These are phyloP conservation scores for Dicrostonyx torquatus DNA, from an alignment of 2,797 vertebrate genomes.

Conservation along the genomic window DNA sequence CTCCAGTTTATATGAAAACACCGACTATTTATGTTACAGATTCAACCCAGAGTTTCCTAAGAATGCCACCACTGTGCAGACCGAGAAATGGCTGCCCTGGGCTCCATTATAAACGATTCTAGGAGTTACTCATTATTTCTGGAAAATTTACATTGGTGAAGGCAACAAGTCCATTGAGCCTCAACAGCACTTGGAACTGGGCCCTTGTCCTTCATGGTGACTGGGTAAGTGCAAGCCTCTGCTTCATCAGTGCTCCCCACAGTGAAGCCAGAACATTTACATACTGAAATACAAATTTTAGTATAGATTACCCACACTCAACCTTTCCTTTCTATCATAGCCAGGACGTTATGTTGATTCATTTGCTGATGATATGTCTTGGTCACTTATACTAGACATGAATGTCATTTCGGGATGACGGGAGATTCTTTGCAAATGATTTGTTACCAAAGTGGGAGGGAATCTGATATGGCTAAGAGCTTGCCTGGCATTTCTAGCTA, in stretches of 20 bases:
- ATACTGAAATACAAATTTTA: constrained; percentile 44
- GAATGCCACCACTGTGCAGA: background rate
- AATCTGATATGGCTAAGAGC: background rate
- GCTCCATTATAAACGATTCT: background rate
- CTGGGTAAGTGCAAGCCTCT: background rate
- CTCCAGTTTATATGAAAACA: constrained; percentile 19
- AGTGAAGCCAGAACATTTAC: background rate
- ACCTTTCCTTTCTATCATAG: constrained; percentile 52
- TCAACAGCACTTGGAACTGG: background rate
- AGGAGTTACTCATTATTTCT: constrained; percentile 53
- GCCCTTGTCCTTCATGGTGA: rapidly evolving
- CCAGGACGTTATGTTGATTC: constrained; percentile 68
- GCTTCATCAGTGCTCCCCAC: background rate
- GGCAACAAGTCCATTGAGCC: background rate
- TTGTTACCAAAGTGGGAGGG: background rate
- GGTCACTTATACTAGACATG: constrained; percentile 20
- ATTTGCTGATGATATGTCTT: constrained; percentile 54
- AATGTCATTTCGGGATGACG: constrained; percentile 52
- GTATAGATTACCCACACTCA: constrained; percentile 60
- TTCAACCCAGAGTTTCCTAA: constrained; percentile 56
- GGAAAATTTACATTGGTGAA: constrained; percentile 36
- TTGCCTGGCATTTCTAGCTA: background rate
- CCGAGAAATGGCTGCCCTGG: background rate
- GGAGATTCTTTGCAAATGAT: constrained; percentile 45
- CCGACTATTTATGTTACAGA: constrained; percentile 43